Base-by-base conservation (phyloP, 2,888 invertebrate genomes). In the Cantharis flavilabris region DNA sequence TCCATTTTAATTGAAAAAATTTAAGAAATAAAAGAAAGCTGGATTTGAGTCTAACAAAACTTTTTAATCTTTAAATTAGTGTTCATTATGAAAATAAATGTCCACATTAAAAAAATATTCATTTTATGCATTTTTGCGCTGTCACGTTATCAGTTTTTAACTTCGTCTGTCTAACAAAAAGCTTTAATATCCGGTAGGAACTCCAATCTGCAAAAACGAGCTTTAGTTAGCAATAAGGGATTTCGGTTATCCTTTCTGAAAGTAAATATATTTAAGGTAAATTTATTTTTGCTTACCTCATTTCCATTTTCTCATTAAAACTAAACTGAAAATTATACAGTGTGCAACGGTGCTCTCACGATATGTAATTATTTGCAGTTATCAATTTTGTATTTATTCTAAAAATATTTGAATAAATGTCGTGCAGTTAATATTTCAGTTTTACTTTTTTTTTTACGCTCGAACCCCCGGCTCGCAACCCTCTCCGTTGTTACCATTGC, bases 111-210 rank as follows among this genome's bases (percentile, higher is more conserved):
- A 70, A 67, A 73, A 73, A 67, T 30, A 30, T 73, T 70, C 62
- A 63, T 73, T 69, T 69, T 70, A 73, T 73, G 70, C 70, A 73
- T 70, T 73, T 73, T 69, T 70, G 70, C 64, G 33, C 69, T 70
- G 70, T 70, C 69, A 70, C 70, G 73, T 73, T 73, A 70, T 73
- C 73, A 69, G 73, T 73, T 73, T 73, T 73, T 73, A 73, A 73
- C 70, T 69, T 73, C 62, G 62, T 63, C 63, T 73, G 64, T 73
- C 73, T 73, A 73, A 73, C 73, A 73, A 70, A 73, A 73, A 73
- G 69, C 69, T 73, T 73, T 73, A 73, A 73, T 73, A 73, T 73
- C 73, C 73, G 73, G 73, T 70, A 70, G 62, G 70, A 69, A 69
- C 26, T 70, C 70, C 73, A 70, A 70, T 70, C 73, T 70, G 70